phyloP scores from a whole-genome alignment of 2,888 invertebrate species.

The Ectemnius lituratus region DNA sequence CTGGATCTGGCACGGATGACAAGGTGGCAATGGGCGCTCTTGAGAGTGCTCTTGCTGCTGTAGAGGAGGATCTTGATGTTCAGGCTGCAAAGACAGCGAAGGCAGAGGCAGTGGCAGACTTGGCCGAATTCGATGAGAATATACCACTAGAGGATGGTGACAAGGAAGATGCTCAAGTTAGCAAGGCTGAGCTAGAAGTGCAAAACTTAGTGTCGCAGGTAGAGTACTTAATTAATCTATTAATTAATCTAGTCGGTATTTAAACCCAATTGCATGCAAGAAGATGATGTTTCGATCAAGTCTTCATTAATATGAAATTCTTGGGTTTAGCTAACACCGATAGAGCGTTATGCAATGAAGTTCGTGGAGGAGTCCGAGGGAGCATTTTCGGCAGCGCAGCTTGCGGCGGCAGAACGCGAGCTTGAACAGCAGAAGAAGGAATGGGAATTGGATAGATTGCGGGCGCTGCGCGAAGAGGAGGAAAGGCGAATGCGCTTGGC shows the following conservation, averaged over 20 bases:
- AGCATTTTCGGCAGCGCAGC: slow-evolving; percentile 88
- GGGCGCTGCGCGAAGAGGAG: slow-evolving; percentile 84
- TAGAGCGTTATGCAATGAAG: slow-evolving; percentile 96
- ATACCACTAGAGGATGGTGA: slow-evolving; percentile 89
- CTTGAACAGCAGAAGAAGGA: slow-evolving; percentile 91
- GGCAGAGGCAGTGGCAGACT: slow-evolving; percentile 92
- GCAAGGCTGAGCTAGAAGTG: slow-evolving; percentile 86
- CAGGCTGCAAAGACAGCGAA: slow-evolving; percentile 93
- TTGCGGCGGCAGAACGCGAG: slow-evolving; percentile 92
- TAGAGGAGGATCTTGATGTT: slow-evolving; percentile 97
- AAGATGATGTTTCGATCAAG: background rate
- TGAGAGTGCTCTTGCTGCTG: slow-evolving; percentile 92
- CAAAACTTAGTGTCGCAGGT: slow-evolving; percentile 87
- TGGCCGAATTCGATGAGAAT: slow-evolving; percentile 97
- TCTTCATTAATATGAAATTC: too few species aligned
- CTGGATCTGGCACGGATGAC: slow-evolving; percentile 76
- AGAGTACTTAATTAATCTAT: slow-evolving; percentile 25
- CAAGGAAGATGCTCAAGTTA: slow-evolving; percentile 81
- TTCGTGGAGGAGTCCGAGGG: slow-evolving; percentile 93
- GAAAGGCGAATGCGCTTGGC: slow-evolving; percentile 81
- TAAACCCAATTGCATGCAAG: background rate
- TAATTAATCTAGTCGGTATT: background rate
- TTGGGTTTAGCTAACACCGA: slow-evolving; percentile 87
- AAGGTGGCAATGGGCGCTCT: slow-evolving; percentile 83
- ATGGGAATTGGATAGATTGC: slow-evolving; percentile 91